A percentile compares a stretch with the other conserved stretches of the same genome.
phyloP scores from a whole-genome alignment of 1,140 invertebrate species.

The Brachystomella parvula region DNA sequence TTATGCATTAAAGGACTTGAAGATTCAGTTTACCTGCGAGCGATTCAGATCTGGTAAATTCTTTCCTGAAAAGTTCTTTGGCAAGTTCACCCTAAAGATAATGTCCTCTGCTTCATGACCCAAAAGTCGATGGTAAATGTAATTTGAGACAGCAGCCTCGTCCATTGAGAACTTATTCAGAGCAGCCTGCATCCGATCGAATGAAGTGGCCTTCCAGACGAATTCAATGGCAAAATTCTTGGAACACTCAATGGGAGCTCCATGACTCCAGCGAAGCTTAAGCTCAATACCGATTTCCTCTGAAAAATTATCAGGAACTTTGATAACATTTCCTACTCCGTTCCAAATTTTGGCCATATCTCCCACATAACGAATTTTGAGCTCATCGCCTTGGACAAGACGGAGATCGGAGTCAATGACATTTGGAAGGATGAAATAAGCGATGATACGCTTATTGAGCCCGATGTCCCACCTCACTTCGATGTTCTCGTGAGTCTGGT shows the following conservation, averaged over 20 bases:
- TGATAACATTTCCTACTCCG: slow-evolving; percentile 91
- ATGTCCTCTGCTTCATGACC: slow-evolving; percentile 97
- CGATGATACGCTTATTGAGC: slow-evolving; percentile 95
- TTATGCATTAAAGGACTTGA: neutral
- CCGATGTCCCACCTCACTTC: slow-evolving; percentile 98
- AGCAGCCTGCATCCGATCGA: slow-evolving; percentile 95
- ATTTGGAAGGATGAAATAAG: slow-evolving; percentile 91
- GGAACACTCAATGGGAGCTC: slow-evolving; percentile 82
- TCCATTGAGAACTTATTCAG: slow-evolving; percentile 93
- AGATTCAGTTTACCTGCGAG: slow-evolving; percentile 55
- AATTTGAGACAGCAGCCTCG: slow-evolving; percentile 90
- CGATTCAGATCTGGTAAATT: slow-evolving; percentile 95
- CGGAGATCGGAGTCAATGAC: slow-evolving; percentile 69
- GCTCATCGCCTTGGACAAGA: slow-evolving; percentile 98
- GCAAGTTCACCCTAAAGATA: slow-evolving; percentile 76
- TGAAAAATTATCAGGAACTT: slow-evolving; percentile 97
- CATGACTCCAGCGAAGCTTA: slow-evolving; percentile 65
- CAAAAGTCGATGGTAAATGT: slow-evolving; percentile 92
- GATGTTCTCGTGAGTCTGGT: slow-evolving; percentile 96
- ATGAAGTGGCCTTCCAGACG: slow-evolving; percentile 99
- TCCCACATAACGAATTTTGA: slow-evolving; percentile 85
- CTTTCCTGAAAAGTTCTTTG: slow-evolving; percentile 93
- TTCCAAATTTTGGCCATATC: slow-evolving; percentile 90
- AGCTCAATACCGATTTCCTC: slow-evolving; percentile 97
- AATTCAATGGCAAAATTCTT: slow-evolving; percentile 98